These are phyloP conservation scores for Elysia crispata DNA, from an alignment of 2,888 invertebrate genomes.

Conservation along the genomic window DNA sequence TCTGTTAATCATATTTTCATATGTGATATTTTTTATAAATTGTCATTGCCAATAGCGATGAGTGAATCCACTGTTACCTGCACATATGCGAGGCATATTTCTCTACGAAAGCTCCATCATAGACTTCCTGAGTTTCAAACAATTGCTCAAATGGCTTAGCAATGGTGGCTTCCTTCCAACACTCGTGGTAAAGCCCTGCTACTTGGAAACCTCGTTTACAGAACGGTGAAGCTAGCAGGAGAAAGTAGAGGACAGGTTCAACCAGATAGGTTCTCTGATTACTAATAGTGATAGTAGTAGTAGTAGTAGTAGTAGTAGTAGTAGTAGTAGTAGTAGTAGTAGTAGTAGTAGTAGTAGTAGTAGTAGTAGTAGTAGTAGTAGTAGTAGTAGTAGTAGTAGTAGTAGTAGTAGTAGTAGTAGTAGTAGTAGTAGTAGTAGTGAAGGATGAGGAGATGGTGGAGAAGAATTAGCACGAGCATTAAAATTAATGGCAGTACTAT, in stretches of 20 bases:
- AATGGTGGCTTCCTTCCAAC: conserved; percentile 42
- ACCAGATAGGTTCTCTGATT: background rate
- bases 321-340: background rate
- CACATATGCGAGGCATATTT: conserved; percentile 51
- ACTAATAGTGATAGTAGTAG: background rate
- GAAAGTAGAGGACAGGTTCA: background rate
- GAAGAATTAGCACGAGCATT: conserved; percentile 5
- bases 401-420: background rate
- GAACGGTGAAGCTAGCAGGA: conserved; percentile 22
- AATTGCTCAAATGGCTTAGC: conserved; percentile 11
- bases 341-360: background rate
- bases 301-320: background rate
- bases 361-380: background rate
- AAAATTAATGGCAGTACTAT: background rate
- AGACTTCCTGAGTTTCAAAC: background rate
- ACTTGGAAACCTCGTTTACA: conserved; percentile 47
- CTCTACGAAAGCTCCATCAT: conserved; percentile 43
- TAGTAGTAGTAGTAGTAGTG: background rate
- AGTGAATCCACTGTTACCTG: conserved; percentile 32
- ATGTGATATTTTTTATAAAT: too few species aligned
- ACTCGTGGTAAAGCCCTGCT: conserved; percentile 40
- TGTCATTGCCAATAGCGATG: too few species aligned
- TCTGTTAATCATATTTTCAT: too few species aligned
- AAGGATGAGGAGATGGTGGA: too few species aligned
- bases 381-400: background rate